Base-by-base conservation (phyloP, 2,113 vertebrate genomes). In the Arothron firmamentum region DNA sequence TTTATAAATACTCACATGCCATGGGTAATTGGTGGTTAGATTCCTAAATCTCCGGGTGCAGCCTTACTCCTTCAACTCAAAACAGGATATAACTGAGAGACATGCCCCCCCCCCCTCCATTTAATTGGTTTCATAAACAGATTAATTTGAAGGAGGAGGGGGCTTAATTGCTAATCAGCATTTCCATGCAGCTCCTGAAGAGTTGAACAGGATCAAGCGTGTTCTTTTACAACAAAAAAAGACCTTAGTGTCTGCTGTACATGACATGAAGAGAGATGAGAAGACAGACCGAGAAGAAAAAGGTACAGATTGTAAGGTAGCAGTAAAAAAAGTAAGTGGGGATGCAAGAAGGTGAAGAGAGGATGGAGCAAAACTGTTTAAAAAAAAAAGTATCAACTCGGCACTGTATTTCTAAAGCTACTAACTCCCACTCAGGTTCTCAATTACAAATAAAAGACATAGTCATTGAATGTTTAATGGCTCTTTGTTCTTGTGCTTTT, bases 61-160 rank as follows among this genome's bases (percentile, higher is more conserved):
- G 83, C 69, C 74, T 84, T 55, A 70, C 85, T 87, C 70, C 72
- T 83, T 82, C 75, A 54, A 79, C 85, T 87, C 78, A 87, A 86
- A 88, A 74, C 84, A 65, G 80, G 68, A 81, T 87, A 80, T 87
- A 83, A 87, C 80, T 85, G 74, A 87, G 67, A 70, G 84, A 81
- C 79, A 67, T 77, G 75, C 79, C 47, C 48, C 57, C 45, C 45
- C 51, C 47, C 62, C 31, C 72, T 75, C 84, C 79, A 52, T 90
- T 91, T 90, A 90, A 91, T 91, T 90, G 86, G 87, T 88, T 92
- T 87, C 86, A 89, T 90, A 90, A 91, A 91, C 89, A 88, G 90
- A 92, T 92, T 90, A 89, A 85, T 90, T 88, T 89, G 86, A 80
- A 86, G 80, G 79, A 82, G 85, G 79, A 66, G 79, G 77, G 75